A percentile compares a stretch with the other conserved stretches of the same genome.
Evolutionary conservation across 2,113 vertebrate genomes (phyloP).

Genomic region (Athene noctua): DNA sequence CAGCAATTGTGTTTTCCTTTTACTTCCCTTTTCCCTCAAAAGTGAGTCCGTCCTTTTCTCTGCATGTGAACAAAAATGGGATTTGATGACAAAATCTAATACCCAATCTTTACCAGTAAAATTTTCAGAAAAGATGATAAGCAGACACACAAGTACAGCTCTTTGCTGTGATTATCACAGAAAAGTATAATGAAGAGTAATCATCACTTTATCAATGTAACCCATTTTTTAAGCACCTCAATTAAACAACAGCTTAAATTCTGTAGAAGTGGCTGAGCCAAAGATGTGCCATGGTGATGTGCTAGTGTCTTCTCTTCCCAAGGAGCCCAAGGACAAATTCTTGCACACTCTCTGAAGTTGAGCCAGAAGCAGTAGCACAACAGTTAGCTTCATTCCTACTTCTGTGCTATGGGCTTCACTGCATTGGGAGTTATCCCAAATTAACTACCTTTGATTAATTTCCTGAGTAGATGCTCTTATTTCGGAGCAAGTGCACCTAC

Average conservation of each 20-base stretch:
- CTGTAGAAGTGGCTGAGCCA: background rate
- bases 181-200: slow-evolving; percentile 16
- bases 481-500: background rate
- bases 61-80: background rate
- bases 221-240: slow-evolving; percentile 1
- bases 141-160: background rate
- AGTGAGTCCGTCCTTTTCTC: background rate
- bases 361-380: background rate
- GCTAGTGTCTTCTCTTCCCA: background rate
- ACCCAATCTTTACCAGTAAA: background rate
- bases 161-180: slow-evolving; percentile 14
- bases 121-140: slow-evolving; percentile 4
- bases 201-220: slow-evolving; percentile 9
- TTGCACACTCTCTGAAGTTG: accelerated
- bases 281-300: background rate
- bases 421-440: background rate
- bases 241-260: slow-evolving; percentile 34
- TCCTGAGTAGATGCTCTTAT: background rate
- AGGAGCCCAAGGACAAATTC: background rate
- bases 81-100: slow-evolving; percentile 14
- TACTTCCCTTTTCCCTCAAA: background rate
- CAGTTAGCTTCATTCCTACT: background rate
- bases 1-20: background rate
- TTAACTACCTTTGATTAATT: background rate
- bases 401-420: background rate